Evolutionary conservation across 2,113 vertebrate genomes (phyloP), one percentile per base, ranked within the genome.

Genomic region (Hassar affinis): DNA sequence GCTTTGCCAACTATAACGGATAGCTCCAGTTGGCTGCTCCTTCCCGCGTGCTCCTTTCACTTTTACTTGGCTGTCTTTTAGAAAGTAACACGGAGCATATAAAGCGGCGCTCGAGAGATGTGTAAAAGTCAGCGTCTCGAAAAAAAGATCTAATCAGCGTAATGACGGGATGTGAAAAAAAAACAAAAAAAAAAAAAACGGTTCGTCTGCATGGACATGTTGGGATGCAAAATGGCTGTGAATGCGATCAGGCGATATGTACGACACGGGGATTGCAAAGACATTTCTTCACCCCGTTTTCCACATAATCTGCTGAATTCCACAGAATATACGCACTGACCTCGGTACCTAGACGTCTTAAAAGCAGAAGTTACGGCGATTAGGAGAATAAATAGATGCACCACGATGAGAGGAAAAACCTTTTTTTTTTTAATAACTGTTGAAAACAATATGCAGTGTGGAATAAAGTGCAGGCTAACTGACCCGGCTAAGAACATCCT

Each of bases 1-100:
- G 90, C 89, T 88, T 87, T 91, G 89, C 91, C 90, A 92, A 90
- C 87, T 91, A 91, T 91, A 91, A 90, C 91, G 91, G 90, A 92
- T 90, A 90, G 90, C 90, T 92, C 89, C 87, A 91, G 69, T 45
- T 14, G 22, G 38, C 49, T n/a, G n/a, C 61, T 20, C 20, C 76
- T 71, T 66, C 62, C 62, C 75, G 83, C 86, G 87, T 86, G 86
- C 81, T 89, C 86, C 85, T 86, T 87, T 87, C 74, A 38, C 74
- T 77, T 35, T 54, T 38, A 25, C 74, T 56, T 18, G 7, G 51
- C 49, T 76, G 27, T 10, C 54, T 11, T 76, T 8, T 20, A 54
- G 27, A 54, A 76, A 35, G 27, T 89, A 92, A 88, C 88, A 90
- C 85, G 90, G 89, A 86, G 78, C 88, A 89, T 87, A 89, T 92